Evolutionary conservation across 2,797 vertebrate species (phyloP).

Genomic region (Enteromius radiatus): DNA sequence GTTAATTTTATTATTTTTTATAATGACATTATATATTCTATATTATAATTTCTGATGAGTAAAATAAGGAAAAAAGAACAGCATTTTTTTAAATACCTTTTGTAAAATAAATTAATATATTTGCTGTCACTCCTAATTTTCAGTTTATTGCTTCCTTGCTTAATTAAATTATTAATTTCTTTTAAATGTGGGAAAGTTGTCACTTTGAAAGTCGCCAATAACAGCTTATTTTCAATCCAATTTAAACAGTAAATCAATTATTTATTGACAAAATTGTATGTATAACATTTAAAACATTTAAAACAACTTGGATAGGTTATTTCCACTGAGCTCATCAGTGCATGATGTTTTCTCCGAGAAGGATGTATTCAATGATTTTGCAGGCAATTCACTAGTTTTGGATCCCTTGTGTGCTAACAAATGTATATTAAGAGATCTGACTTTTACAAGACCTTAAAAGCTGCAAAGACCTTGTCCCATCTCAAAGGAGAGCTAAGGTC

Average conservation of each 20-base stretch:
- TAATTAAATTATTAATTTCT: neutral
- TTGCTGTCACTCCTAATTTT: neutral
- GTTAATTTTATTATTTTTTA: neutral
- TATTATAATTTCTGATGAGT: neutral
- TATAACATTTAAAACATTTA: neutral
- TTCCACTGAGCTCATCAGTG: neutral
- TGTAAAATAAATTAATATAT: neutral
- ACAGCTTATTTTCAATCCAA: neutral
- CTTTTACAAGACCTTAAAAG: slow-evolving; percentile 16
- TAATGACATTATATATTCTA: no score
- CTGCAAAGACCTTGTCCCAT: neutral
- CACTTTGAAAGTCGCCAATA: neutral
- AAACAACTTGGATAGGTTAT: neutral
- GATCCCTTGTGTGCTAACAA: neutral
- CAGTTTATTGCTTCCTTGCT: neutral
- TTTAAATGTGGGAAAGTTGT: neutral
- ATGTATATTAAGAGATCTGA: slow-evolving; percentile 27
- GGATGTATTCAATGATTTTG: neutral
- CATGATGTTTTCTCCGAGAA: neutral
- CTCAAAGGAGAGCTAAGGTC: slow-evolving; percentile 22
- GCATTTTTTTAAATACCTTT: neutral
- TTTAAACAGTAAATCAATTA: neutral
- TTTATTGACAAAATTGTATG: neutral
- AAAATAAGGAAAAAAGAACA: neutral
- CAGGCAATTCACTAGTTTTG: neutral